phyloP scores from a whole-genome alignment of 2,113 vertebrate genomes.

The Gila orcuttii region DNA sequence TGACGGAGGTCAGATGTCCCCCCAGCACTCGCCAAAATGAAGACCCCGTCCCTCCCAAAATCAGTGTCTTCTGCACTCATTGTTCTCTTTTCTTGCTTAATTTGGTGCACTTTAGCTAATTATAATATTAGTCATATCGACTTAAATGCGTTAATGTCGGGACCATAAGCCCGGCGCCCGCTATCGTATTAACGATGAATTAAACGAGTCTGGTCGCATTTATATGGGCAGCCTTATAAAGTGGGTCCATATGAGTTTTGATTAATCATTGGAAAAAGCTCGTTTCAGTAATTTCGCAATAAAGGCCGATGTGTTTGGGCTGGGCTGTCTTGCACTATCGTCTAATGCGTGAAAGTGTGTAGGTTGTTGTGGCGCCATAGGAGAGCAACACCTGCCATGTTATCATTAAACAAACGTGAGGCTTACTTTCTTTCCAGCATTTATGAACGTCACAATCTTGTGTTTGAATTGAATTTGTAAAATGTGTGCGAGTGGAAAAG shows the following conservation, averaged over 20 bases:
- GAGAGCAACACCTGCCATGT: constrained; percentile 26
- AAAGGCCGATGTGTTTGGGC: constrained; percentile 15
- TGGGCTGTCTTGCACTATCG: constrained; percentile 11
- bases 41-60: constrained; percentile 23
- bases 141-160: constrained; percentile 34
- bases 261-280: constrained; percentile 11
- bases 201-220: constrained; percentile 23
- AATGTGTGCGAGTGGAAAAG: neutral
- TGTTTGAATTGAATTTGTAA: neutral
- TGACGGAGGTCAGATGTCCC: constrained; percentile 48
- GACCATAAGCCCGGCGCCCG: constrained; percentile 12
- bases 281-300: constrained; percentile 27
- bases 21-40: constrained; percentile 21
- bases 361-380: constrained; percentile 18
- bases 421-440: neutral
- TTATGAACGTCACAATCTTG: neutral
- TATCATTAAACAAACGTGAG: constrained; percentile 26
- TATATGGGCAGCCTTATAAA: neutral
- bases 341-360: constrained; percentile 24
- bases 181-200: constrained; percentile 40
- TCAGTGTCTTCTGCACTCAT: neutral
- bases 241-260: neutral
- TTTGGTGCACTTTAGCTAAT: constrained; percentile 37
- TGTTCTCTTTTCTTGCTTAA: constrained; percentile 16
- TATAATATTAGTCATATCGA: constrained; percentile 41